Evolutionary conservation across 2,113 vertebrate genomes (phyloP).

Genomic region (Todiramphus chloris): DNA sequence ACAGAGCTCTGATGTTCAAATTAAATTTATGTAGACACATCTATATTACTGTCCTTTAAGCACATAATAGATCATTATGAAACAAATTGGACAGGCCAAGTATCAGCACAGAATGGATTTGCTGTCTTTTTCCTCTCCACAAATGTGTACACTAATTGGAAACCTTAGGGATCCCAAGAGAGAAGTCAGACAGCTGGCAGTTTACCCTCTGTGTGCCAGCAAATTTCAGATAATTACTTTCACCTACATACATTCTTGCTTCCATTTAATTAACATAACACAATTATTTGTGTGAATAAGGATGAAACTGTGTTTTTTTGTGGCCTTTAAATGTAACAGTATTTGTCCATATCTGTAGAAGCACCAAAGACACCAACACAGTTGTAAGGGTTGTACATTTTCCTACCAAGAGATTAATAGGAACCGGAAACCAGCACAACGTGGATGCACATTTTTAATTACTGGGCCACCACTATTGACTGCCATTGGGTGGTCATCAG

Average conservation of each 20-base stretch:
- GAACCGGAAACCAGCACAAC: neutral
- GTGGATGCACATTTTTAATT: neutral
- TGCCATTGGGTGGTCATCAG: neutral
- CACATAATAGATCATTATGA: constrained; percentile 5
- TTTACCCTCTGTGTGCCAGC: neutral
- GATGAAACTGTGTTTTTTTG: neutral
- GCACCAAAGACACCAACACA: neutral
- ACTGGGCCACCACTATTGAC: neutral
- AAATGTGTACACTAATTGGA: neutral
- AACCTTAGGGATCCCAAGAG: neutral
- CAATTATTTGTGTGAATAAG: neutral
- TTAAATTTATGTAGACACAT: constrained; percentile 7
- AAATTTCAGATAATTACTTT: constrained; percentile 8
- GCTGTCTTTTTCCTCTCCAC: neutral
- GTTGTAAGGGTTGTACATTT: neutral
- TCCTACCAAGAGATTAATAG: neutral
- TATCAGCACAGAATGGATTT: constrained; percentile 2
- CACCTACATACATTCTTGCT: neutral
- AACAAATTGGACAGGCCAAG: neutral
- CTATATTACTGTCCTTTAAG: neutral
- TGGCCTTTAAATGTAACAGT: neutral
- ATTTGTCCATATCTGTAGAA: neutral
- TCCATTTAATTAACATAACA: neutral
- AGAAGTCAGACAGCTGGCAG: neutral
- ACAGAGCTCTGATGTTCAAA: neutral